Evolutionary conservation across 2,888 invertebrate genomes (phyloP).

Genomic region (Epirrhoe alternata): DNA sequence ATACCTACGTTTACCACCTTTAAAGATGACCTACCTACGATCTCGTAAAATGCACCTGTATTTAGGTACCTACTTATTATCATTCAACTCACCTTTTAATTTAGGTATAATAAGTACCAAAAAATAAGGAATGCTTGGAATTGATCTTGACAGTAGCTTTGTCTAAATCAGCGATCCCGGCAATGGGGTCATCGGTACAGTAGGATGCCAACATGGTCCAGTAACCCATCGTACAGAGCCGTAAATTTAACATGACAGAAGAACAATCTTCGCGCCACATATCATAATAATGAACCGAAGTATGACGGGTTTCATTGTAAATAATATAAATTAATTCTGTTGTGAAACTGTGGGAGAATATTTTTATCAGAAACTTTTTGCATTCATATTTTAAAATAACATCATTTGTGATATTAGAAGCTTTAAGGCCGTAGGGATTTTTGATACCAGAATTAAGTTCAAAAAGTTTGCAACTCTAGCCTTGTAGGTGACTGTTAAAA

Average conservation of each 20-base stretch:
- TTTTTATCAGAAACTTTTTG: neutral
- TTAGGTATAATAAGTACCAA: neutral
- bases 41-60: no score
- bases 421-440: no score
- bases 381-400: no score
- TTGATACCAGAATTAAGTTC: no score
- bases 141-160: constrained; percentile 39
- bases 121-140: constrained; percentile 17
- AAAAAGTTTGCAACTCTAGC: no score
- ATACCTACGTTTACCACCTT: no score
- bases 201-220: constrained; percentile 29
- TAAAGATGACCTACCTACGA: no score
- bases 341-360: neutral
- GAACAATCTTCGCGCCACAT: neutral
- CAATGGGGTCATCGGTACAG: constrained; percentile 50
- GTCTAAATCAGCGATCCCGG: constrained; percentile 26
- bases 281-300: neutral
- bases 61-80: no score
- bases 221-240: constrained; percentile 16
- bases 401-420: no score
- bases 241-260: constrained; percentile 12
- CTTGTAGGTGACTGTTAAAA: no score
- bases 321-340: neutral
- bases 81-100: no score
- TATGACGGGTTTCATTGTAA: neutral